phyloP scores from a whole-genome alignment of 2,113 vertebrate genomes.

The Cromileptes altivelis region DNA sequence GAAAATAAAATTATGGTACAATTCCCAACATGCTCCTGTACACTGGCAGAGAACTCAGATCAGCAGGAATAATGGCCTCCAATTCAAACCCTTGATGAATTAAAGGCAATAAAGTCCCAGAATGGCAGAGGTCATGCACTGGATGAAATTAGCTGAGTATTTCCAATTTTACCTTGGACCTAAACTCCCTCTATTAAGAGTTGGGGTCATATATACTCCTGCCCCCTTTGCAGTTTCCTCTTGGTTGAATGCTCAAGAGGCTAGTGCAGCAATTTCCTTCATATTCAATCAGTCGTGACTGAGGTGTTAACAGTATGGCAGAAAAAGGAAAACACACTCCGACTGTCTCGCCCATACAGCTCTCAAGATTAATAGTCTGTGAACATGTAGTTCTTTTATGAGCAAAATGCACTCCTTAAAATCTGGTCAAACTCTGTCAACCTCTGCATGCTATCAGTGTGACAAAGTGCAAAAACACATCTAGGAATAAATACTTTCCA shows the following conservation, averaged over 20 bases:
- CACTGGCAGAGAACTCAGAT: constrained; percentile 11
- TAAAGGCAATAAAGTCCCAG: constrained; percentile 55
- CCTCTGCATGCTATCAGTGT: constrained; percentile 3
- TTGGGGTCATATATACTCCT: constrained; percentile 41
- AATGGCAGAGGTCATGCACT: constrained; percentile 52
- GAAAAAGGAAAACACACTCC: constrained; percentile 38
- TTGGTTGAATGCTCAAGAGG: constrained; percentile 56
- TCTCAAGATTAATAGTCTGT: constrained; percentile 40
- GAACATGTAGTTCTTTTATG: constrained; percentile 12
- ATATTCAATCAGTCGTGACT: constrained; percentile 61
- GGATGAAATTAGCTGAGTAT: constrained; percentile 60
- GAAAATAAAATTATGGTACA: constrained; percentile 32
- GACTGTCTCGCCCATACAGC: constrained; percentile 6
- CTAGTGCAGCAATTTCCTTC: constrained; percentile 58
- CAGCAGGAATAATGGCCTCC: constrained; percentile 51
- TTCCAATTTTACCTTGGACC: constrained; percentile 68
- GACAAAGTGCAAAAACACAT: constrained; percentile 38
- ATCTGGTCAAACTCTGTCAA: constrained; percentile 31
- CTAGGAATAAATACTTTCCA: constrained; percentile 18
- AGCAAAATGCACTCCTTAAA: constrained; percentile 22
- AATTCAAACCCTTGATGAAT: constrained; percentile 52
- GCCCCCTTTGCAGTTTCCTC: constrained; percentile 39
- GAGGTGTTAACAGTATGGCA: constrained; percentile 41
- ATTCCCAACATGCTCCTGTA: constrained; percentile 4
- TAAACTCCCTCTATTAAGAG: constrained; percentile 43